Evolutionary conservation across 2,797 vertebrate species (phyloP), one percentile per base, ranked within the genome.

Genomic region (Galaxias olidus): DNA sequence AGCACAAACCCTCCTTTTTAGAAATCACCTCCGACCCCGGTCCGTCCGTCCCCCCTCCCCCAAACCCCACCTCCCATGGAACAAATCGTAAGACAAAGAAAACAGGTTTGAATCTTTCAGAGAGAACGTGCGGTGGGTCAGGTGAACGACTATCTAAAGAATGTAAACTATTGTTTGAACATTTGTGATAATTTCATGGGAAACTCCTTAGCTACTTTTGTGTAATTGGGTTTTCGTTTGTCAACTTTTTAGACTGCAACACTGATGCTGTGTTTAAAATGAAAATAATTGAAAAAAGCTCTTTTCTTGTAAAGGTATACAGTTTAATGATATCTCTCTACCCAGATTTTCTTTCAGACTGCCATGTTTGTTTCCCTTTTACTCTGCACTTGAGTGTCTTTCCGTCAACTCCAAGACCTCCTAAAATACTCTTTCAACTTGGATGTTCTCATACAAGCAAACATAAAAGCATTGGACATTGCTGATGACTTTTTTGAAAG

Each of bases 171-270:
- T 80, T 65, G 68, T 76, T 76, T 71, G 14, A 78, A 74, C 50
- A 81, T 90, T n/a, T 82, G 87, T 88, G 81, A 87, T 88, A 80
- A 89, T 84, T 87, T 90, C 79, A 87, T 79, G 79, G 84, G 81
- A 84, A 86, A 78, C 73, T 86, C 69, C 88, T 88, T 80, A 87
- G 86, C 79, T 84, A 66, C 69, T 43, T 83, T 78, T 74, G 73
- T 62, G 68, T 78, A 69, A 84, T 84, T 77, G 67, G 77, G 74
- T 75, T 78, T 73, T 66, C 73, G 17, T 45, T 52, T 44, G 43
- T 30, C 30, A 30, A 17, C 17, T 64, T 84, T 84, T 86, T 81
- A 78, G 67, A 67, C 68, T 72, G 46, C 54, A 47, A 64, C 45
- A 51, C 41, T 74, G 70, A 82, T 53, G 66, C 68, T 74, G 41